phyloP scores from a whole-genome alignment of 2,113 vertebrate genomes.

The Monopterus albus region DNA sequence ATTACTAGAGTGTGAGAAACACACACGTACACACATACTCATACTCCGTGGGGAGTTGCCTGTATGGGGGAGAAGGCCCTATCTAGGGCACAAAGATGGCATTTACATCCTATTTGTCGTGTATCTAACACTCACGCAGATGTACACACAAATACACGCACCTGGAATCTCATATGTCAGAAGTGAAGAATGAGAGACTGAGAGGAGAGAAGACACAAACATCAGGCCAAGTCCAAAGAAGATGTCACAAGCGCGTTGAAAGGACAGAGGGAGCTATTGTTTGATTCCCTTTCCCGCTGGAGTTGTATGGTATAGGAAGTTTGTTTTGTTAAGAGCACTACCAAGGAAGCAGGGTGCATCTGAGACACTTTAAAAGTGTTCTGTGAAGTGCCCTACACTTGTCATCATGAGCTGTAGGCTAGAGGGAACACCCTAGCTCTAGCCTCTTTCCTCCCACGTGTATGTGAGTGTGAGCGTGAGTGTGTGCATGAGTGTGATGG shows the following conservation, averaged over 20 bases:
- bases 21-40: slow-evolving; percentile 48
- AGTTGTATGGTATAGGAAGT: slow-evolving; percentile 18
- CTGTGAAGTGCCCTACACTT: slow-evolving; percentile 56
- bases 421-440: slow-evolving; percentile 67
- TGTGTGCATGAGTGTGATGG: slow-evolving; percentile 79
- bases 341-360: slow-evolving; percentile 41
- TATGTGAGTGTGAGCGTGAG: slow-evolving; percentile 66
- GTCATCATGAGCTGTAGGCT: slow-evolving; percentile 74
- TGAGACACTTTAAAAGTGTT: slow-evolving; percentile 40
- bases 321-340: slow-evolving; percentile 14
- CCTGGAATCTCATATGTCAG: slow-evolving; percentile 58
- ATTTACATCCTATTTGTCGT: slow-evolving; percentile 57
- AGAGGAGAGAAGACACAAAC: slow-evolving; percentile 53
- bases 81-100: slow-evolving; percentile 78
- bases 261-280: slow-evolving; percentile 42
- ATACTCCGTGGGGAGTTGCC: slow-evolving; percentile 69
- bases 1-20: slow-evolving; percentile 71
- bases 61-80: slow-evolving; percentile 74
- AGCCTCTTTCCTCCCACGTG: slow-evolving; percentile 66
- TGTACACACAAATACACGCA: slow-evolving; percentile 46
- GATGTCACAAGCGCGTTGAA: slow-evolving; percentile 43
- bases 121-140: slow-evolving; percentile 62
- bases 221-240: slow-evolving; percentile 32
- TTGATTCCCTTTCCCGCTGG: slow-evolving; percentile 28
- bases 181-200: slow-evolving; percentile 61